Evolutionary conservation across 1,140 invertebrate genomes (phyloP), one percentile per base, ranked within the genome.

Genomic region (Phymorhynchus buccinoides): DNA sequence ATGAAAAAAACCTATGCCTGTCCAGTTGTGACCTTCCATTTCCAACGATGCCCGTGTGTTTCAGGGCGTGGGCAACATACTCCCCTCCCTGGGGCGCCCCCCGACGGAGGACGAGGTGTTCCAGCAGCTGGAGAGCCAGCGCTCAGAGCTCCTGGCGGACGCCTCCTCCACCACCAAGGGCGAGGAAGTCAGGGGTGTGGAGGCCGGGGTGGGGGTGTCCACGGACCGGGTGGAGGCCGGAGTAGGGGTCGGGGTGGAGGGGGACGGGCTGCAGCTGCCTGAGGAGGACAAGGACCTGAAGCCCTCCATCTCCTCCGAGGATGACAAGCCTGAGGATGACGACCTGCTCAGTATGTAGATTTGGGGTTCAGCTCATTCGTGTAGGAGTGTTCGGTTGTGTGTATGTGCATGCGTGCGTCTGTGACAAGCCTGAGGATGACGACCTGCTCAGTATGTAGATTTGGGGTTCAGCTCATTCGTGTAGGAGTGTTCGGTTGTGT

Each of bases 241-340:
- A n/a, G n/a, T n/a, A n/a, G 39, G 32, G 6, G 42, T 27, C 3
- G 42, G 48, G 18, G 86, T 79, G 39, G 86, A 84, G 73, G 62
- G 80, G 16, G 86, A 85, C 39, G 52, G 73, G 4, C 27, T 87
- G 3, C 85, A 87, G 41, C 42, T 84, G 30, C 83, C 81, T 6
- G 75, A 85, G 7, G 68, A 39, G 18, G 87, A 88, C 42, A 88
- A 88, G 80, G 86, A 80, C 22, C 68, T 85, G 3, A 88, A 91
- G 82, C 86, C 86, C 0, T 88, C 88, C n/a, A 62, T 88, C n/a
- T 89, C 88, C n/a, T 89, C 88, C 7, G 89, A 88, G 56, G 91
- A 91, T 44, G 91, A 91, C 83, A 92, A 92, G 85, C 85, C 89
- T 80, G 89, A 90, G 84, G 89, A 89, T 66, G 88, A 89, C 42